phyloP scores from a whole-genome alignment of 2,888 invertebrate species.

The Selenia dentaria region DNA sequence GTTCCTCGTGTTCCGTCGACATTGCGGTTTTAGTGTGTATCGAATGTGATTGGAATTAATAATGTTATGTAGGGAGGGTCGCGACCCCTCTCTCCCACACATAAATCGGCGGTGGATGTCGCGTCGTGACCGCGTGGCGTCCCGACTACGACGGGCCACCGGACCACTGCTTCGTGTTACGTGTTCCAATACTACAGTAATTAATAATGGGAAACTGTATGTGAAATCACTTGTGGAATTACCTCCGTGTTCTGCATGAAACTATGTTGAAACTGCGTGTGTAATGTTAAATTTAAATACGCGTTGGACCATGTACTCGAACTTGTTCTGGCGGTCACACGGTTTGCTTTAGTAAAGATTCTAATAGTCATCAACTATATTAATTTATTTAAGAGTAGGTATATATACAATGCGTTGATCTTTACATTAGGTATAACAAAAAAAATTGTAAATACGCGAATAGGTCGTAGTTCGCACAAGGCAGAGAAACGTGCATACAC shows the following conservation, averaged over 20 bases:
- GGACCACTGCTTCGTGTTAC: slow-evolving; percentile 48
- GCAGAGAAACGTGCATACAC: too few species aligned
- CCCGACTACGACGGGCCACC: slow-evolving; percentile 40
- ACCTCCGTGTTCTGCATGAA: slow-evolving; percentile 22
- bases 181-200: slow-evolving; percentile 35
- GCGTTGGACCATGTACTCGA: neutral
- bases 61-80: slow-evolving; percentile 64
- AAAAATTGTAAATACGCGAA: too few species aligned
- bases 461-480: too few species aligned
- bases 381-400: too few species aligned
- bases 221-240: slow-evolving; percentile 32
- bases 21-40: slow-evolving; percentile 25
- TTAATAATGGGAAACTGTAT: slow-evolving; percentile 54
- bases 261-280: slow-evolving; percentile 21
- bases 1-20: slow-evolving; percentile 4
- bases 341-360: too few species aligned
- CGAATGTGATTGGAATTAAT: slow-evolving; percentile 58
- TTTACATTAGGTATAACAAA: too few species aligned
- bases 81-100: slow-evolving; percentile 70
- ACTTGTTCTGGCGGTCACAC: neutral
- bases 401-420: too few species aligned
- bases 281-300: slow-evolving; percentile 15
- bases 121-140: slow-evolving; percentile 59
- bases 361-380: too few species aligned
- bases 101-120: slow-evolving; percentile 67